Percentiles rank a stretch among this genome's conserved stretches.
Conservation (phyloP, 2,888 invertebrate species). For the Bimastos eiseni region DNA sequence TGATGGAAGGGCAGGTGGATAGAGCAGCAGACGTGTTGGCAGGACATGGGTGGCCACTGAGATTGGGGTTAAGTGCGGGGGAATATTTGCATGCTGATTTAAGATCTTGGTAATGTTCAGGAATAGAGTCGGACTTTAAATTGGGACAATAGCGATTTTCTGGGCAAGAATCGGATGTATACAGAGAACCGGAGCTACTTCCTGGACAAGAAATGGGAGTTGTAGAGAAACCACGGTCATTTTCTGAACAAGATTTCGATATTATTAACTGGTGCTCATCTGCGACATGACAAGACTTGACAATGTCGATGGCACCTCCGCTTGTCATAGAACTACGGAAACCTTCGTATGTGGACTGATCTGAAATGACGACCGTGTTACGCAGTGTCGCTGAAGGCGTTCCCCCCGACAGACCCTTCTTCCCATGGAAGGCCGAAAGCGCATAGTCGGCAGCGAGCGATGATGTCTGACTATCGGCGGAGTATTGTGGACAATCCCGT, state of each 20-base stretch:
- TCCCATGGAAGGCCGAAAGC: background rate
- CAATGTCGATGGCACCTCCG: background rate
- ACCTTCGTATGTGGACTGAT: background rate
- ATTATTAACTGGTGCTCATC: background rate
- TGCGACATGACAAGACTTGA: background rate
- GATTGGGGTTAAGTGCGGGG: no score
- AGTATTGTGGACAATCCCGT: background rate
- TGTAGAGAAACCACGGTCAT: background rate
- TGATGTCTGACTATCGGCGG: background rate
- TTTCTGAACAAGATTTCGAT: background rate
- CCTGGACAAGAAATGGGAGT: background rate
- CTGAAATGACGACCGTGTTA: background rate
- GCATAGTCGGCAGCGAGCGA: background rate
- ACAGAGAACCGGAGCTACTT: no score
- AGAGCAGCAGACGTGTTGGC: background rate
- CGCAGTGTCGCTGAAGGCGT: background rate
- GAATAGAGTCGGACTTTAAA: no score
- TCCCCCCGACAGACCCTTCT: background rate
- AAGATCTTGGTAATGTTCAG: no score
- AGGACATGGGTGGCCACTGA: background rate
- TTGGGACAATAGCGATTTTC: no score
- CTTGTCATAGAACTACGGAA: background rate
- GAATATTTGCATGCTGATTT: no score
- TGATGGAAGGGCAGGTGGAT: background rate
- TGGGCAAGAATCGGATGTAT: no score